A percentile compares a stretch with the other conserved stretches of the same genome.
Evolutionary conservation across 2,888 invertebrate genomes (phyloP).

Genomic region (Phengaris arion): DNA sequence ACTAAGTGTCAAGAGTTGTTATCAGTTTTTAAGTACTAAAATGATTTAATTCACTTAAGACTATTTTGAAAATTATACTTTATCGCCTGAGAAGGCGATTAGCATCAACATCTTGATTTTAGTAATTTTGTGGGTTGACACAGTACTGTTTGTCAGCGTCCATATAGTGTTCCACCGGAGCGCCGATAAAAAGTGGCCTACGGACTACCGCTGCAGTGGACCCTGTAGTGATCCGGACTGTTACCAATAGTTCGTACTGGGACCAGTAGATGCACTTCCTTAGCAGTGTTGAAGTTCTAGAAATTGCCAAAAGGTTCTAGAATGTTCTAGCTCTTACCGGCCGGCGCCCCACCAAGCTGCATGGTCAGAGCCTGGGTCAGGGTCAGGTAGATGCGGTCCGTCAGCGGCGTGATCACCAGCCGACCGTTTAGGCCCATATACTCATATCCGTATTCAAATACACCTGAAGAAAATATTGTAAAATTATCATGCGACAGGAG

Average conservation of each 20-base stretch:
- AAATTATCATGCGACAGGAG: no score
- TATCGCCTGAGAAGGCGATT: no score
- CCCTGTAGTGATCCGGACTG: background rate
- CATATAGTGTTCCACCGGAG: no score
- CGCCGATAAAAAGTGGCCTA: no score
- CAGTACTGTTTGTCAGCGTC: no score
- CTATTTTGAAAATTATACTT: no score
- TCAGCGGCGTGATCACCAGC: slow-evolving; percentile 94
- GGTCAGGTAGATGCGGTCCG: slow-evolving; percentile 94
- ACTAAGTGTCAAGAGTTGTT: no score
- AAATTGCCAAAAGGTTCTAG: background rate
- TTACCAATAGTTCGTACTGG: background rate
- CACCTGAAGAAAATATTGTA: slow-evolving; percentile 65
- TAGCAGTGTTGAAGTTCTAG: background rate
- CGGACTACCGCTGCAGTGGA: no score
- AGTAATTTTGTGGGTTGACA: no score
- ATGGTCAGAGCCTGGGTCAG: slow-evolving; percentile 95
- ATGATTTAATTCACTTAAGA: no score
- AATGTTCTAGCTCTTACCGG: slow-evolving; percentile 72
- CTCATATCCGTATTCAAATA: slow-evolving; percentile 95
- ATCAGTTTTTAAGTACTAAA: no score
- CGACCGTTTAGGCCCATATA: slow-evolving; percentile 97
- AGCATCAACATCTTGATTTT: no score
- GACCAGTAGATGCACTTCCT: background rate
- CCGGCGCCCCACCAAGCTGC: slow-evolving; percentile 95